A percentile compares a stretch with the other conserved stretches of the same genome.
phyloP scores from a whole-genome alignment of 2,888 invertebrate genomes.

The Lycocerus yunnanus region DNA sequence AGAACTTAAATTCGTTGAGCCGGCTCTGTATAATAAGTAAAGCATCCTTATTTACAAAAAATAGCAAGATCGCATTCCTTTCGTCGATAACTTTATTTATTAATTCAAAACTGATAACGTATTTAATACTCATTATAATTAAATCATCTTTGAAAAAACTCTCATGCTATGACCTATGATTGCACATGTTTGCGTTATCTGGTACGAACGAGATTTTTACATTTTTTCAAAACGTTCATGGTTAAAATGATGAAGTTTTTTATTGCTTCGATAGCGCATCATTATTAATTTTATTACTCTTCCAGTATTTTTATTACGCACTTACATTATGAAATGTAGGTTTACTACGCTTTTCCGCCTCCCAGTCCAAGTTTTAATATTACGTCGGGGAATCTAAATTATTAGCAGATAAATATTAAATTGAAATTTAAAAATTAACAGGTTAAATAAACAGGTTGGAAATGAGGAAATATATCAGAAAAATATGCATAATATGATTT shows the following conservation, averaged over 20 bases:
- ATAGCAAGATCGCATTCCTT: background rate
- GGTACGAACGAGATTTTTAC: slow-evolving; percentile 7
- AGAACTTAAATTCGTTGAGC: too few relatives aligned
- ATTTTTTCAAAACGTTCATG: background rate
- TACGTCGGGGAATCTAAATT: background rate
- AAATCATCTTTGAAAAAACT: background rate
- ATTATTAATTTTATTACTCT: background rate
- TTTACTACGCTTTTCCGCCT: background rate
- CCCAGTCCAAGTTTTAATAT: background rate
- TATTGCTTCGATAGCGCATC: background rate
- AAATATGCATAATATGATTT: too few relatives aligned
- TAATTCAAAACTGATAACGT: background rate
- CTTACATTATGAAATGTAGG: background rate
- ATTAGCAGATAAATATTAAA: too few relatives aligned
- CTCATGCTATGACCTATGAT: slow-evolving; percentile 9
- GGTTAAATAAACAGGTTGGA: too few relatives aligned
- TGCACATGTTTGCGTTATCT: slow-evolving; percentile 13
- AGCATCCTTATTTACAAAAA: background rate
- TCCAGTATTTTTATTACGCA: background rate
- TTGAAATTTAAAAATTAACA: too few relatives aligned
- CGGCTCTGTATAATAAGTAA: background rate
- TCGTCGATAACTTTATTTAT: background rate
- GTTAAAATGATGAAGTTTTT: background rate
- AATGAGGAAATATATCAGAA: too few relatives aligned
- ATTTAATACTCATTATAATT: background rate